Conservation (phyloP, 2,113 vertebrate genomes). For the Chauna torquata region DNA sequence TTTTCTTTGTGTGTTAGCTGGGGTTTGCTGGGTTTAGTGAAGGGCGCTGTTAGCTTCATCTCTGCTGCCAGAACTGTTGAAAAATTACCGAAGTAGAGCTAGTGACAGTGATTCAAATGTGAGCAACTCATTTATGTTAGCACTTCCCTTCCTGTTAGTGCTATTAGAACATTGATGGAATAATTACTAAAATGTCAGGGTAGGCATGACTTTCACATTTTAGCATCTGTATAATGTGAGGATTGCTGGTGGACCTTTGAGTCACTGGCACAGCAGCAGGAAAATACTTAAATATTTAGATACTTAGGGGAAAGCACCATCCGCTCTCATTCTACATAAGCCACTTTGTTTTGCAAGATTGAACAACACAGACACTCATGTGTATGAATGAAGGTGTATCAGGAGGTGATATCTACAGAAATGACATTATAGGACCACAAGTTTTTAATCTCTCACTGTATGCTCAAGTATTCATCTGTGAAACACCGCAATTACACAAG, state of each 20-base stretch:
- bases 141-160: background rate
- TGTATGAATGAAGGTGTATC: background rate
- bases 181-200: background rate
- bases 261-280: background rate
- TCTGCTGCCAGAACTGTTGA: background rate
- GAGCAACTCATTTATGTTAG: background rate
- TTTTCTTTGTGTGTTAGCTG: background rate
- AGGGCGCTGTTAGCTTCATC: background rate
- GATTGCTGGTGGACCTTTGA: background rate
- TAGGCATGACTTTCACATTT: background rate
- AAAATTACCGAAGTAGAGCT: background rate
- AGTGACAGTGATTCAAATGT: background rate
- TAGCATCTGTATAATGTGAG: background rate
- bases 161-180: background rate
- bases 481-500: background rate
- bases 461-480: background rate
- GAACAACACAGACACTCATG: fast-evolving
- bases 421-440: background rate
- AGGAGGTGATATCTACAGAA: background rate
- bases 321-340: background rate
- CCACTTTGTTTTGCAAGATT: background rate
- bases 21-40: background rate
- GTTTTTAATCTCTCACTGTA: background rate
- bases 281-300: background rate
- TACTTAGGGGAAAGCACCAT: background rate